These are phyloP conservation scores for Herminia tarsipennalis DNA, from an alignment of 2,888 invertebrate species.

Conservation along the genomic window DNA sequence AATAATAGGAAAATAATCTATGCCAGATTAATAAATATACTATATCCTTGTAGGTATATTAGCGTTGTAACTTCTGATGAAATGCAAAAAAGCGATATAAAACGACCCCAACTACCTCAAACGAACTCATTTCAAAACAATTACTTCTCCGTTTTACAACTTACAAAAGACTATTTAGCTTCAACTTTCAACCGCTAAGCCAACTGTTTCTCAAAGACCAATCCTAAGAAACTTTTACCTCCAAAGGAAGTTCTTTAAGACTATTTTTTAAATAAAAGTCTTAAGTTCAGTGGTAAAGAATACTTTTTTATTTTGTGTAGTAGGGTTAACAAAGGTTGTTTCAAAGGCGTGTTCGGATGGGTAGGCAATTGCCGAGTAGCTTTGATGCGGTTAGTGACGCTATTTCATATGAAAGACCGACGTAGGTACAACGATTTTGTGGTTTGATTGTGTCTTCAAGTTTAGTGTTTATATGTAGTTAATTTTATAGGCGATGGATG, in stretches of 20 bases:
- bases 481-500: no score
- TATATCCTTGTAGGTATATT: no score
- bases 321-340: constrained; percentile 19
- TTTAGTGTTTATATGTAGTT: no score
- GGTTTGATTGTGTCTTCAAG: background rate
- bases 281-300: constrained; percentile 5
- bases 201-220: constrained; percentile 14
- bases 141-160: no score
- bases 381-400: constrained; percentile 27
- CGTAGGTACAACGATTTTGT: background rate
- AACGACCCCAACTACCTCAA: no score
- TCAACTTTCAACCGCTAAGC: constrained; percentile 1
- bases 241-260: constrained; percentile 10
- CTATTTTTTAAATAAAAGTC: constrained; percentile 23
- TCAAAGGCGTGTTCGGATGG: constrained; percentile 18
- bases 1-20: no score
- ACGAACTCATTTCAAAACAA: no score
- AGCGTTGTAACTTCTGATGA: no score
- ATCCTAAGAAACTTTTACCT: constrained; percentile 20
- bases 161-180: constrained; percentile 5
- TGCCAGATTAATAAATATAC: no score
- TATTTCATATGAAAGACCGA: background rate
- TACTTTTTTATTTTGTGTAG: constrained; percentile 18
- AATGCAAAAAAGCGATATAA: no score
- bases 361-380: constrained; percentile 18